Conservation (phyloP, 1,140 invertebrate species). For the Nasonia vitripennis region DNA sequence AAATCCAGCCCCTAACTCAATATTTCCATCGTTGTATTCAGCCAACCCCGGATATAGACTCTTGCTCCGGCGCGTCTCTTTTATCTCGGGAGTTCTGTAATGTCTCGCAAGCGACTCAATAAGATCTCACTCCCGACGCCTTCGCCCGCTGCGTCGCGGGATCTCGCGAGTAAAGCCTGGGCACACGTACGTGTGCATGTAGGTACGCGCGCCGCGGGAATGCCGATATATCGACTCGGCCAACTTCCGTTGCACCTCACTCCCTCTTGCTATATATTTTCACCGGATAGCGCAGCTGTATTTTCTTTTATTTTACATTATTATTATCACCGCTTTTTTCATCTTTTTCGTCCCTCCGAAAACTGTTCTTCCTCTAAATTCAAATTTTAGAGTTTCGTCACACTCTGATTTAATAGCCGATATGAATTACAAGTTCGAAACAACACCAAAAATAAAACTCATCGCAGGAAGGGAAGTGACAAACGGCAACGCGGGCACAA, state of each 20-base stretch:
- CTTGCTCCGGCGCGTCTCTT: neutral
- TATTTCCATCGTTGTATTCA: neutral
- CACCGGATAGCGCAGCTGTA: neutral
- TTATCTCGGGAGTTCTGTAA: neutral
- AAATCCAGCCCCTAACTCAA: neutral
- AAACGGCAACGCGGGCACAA: neutral
- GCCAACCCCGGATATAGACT: neutral
- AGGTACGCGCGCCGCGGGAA: no score
- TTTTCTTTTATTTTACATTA: no score
- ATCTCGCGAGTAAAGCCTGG: neutral
- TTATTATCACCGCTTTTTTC: neutral
- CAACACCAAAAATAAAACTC: no score
- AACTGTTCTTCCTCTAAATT: neutral
- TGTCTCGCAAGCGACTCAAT: constrained; percentile 12
- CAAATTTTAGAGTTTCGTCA: no score
- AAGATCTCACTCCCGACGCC: neutral
- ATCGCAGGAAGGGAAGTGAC: neutral
- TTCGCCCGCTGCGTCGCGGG: neutral
- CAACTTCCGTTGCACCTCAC: no score
- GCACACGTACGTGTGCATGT: neutral
- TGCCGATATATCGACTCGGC: no score
- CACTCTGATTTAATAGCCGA: no score
- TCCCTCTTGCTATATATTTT: neutral
- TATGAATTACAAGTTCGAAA: no score
- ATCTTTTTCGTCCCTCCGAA: neutral